A percentile compares a stretch with the other conserved stretches of the same genome.
These are phyloP conservation scores for Craseonycteris thonglongyai DNA, from an alignment of 2,113 vertebrate species.

Conservation along the genomic window DNA sequence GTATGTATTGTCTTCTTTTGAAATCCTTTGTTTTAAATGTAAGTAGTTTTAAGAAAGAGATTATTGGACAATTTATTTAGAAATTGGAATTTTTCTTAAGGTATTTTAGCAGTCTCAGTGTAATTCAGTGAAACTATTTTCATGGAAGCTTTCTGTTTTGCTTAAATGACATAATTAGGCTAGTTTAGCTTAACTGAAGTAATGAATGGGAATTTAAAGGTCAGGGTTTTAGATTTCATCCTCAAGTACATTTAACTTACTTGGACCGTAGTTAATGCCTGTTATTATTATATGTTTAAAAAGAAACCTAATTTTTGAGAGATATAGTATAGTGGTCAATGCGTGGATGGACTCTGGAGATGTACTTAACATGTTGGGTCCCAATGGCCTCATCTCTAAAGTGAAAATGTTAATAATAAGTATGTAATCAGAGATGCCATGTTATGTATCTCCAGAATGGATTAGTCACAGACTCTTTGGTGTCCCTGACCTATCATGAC, in stretches of 20 bases:
- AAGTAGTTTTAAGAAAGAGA: background rate
- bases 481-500: background rate
- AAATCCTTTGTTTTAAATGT: background rate
- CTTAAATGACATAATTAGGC: background rate
- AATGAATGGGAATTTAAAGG: background rate
- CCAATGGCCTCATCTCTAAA: background rate
- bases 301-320: background rate
- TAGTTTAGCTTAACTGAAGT: background rate
- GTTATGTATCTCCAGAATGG: background rate
- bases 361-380: background rate
- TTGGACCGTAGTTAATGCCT: background rate
- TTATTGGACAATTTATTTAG: background rate
- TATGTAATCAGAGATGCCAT: background rate
- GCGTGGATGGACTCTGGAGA: background rate
- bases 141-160: background rate
- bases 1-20: conserved; percentile 69
- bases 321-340: background rate
- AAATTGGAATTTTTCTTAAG: background rate
- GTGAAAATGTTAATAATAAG: background rate
- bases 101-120: background rate
- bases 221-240: background rate
- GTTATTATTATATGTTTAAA: background rate
- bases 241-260: background rate
- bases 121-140: background rate
- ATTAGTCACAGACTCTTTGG: background rate